A percentile compares a stretch with the other conserved stretches of the same genome.
These are phyloP conservation scores for Phrixothrix hirtus DNA, from an alignment of 2,888 invertebrate genomes.

Conservation along the genomic window DNA sequence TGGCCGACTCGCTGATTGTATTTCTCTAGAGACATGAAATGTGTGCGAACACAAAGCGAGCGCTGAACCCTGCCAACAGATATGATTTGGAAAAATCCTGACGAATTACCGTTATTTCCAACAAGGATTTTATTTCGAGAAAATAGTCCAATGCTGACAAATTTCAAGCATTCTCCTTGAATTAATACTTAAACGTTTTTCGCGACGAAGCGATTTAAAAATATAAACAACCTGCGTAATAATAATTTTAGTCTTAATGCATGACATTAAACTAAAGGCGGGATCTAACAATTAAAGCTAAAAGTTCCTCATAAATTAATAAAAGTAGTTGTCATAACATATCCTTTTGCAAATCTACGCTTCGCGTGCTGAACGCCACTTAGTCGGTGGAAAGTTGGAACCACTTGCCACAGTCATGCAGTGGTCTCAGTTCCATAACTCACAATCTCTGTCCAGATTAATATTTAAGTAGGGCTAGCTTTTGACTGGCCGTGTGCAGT, in stretches of 20 bases:
- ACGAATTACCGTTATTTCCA: constrained; percentile 37
- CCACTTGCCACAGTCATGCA: constrained; percentile 49
- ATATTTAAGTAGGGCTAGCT: constrained; percentile 43
- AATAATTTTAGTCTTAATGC: too few relatives aligned
- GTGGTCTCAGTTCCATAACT: constrained; percentile 49
- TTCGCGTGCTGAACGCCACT: constrained; percentile 37
- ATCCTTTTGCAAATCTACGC: constrained; percentile 26
- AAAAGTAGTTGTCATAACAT: constrained; percentile 8
- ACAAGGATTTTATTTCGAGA: constrained; percentile 29
- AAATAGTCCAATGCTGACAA: too few relatives aligned
- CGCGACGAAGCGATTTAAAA: too few relatives aligned
- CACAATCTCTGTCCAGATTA: constrained; percentile 52
- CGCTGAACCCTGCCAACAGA: constrained; percentile 38
- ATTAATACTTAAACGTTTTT: too few relatives aligned
- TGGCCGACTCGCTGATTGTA: constrained; percentile 50
- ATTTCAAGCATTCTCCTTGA: too few relatives aligned
- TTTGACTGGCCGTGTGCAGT: constrained; percentile 26
- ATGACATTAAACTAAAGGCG: too few relatives aligned
- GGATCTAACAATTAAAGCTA: too few relatives aligned
- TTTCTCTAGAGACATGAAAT: constrained; percentile 47
- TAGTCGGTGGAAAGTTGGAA: constrained; percentile 37
- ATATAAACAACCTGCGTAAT: too few relatives aligned
- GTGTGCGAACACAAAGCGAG: constrained; percentile 40
- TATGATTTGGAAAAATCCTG: constrained; percentile 44
- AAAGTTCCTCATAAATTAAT: too few relatives aligned